phyloP scores from a whole-genome alignment of 30 jellyfish, hydroid and myxozoan genomes.

The Sanderia malayensis region DNA sequence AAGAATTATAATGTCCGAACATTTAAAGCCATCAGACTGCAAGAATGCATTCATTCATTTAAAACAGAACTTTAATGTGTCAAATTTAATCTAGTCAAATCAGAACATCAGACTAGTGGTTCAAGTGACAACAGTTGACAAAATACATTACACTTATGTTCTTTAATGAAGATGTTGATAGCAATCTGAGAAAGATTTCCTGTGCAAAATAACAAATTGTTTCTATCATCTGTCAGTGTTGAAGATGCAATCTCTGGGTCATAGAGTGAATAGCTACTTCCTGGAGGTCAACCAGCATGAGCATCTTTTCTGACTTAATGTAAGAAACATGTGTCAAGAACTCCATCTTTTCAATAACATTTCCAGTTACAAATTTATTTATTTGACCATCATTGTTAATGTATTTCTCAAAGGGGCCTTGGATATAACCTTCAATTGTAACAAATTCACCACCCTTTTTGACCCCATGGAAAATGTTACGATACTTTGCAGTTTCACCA shows the following conservation, averaged over 20 bases:
- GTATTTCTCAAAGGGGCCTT: conserved; percentile 1
- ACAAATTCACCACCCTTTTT: neutral
- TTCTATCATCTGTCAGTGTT: no score
- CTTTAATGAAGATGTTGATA: neutral
- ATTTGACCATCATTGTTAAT: no score
- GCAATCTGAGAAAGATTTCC: neutral
- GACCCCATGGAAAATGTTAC: no score
- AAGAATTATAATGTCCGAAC: no score
- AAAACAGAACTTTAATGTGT: neutral
- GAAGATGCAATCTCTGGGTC: no score
- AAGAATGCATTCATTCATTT: no score
- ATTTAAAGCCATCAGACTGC: no score
- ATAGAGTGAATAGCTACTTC: neutral
- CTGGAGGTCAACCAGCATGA: neutral
- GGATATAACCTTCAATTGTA: neutral
- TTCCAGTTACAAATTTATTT: no score
- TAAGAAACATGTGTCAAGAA: neutral
- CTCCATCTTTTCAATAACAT: no score
- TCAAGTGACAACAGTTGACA: conserved; percentile 1
- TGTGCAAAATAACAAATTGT: no score
- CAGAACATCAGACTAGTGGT: neutral
- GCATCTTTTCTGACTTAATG: conserved; percentile 1
- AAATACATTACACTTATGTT: neutral
- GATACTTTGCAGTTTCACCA: neutral
- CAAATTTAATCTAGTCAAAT: neutral